Base-by-base conservation (phyloP, 1,140 invertebrate genomes). In the Centruroides sculpturatus region DNA sequence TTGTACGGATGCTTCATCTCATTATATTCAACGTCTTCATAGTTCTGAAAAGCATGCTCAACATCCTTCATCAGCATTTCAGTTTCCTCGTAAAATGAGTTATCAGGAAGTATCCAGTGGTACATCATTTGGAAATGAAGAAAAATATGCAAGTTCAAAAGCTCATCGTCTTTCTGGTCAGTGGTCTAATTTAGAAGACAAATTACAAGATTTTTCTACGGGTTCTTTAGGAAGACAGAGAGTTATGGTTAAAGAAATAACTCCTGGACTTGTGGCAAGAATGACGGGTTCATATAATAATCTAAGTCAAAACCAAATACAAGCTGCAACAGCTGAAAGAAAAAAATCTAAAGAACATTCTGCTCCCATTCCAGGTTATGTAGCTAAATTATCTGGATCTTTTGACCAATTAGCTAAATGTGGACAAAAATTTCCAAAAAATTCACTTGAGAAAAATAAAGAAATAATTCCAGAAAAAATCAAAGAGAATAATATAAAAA, bases 261-360 rank as follows among this genome's bases (percentile, higher is more conserved):
- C 58, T 49, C 62, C 62, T n/a, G 62, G 62, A 3, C 51, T 63
- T 11, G 62, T 63, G 10, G 62, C 62, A 35, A 51, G 62, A 60
- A 63, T 63, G 62, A 58, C 62, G 11, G 62, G 59, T 56, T 63
- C 62, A 23, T 63, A 63, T 35, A 63, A 52, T 41, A 63, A 60
- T 54, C 50, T 63, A 48, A 59, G 54, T 54, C 53, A 63, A 41
- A 63, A 59, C 52, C 12, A 23, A 36, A 46, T 48, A 35, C 23
- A 34, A 41, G 7, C 49, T 47, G 5, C 57, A 23, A 53, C 35
- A 36, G 13, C 48, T 13, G 36, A 6, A 23, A 57, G 56, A 35
- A 63, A 53, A 13, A 47, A 23, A 5, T 35, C 23, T 9, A 13
- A 46, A 10, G 11, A 34, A 10, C 56, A 63, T 41, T 41, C 52